phyloP scores from a whole-genome alignment of 2,113 vertebrate species.

The Herpailurus yagouaroundi region DNA sequence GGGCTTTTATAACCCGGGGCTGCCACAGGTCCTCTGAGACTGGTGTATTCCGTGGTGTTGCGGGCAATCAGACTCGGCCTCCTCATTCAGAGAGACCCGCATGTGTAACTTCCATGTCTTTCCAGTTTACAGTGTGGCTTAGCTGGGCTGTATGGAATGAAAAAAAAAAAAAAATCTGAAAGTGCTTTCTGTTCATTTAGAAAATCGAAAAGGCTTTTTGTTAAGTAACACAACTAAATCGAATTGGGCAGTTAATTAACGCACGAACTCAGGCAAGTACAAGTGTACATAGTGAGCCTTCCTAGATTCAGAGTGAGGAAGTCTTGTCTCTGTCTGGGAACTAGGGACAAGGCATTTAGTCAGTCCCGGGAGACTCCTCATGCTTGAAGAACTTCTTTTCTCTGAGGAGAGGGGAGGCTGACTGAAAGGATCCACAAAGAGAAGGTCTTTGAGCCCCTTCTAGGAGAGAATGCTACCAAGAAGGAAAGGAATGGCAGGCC shows the following conservation, averaged over 20 bases:
- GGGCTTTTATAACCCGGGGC: not conserved
- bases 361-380: no score
- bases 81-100: not conserved
- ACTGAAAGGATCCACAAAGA: not conserved
- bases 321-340: not conserved
- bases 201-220: not conserved
- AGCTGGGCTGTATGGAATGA: not conserved
- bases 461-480: not conserved
- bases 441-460: not conserved
- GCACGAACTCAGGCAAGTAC: not conserved
- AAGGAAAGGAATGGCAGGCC: not conserved
- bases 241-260: not conserved
- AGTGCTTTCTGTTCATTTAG: not conserved
- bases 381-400: not conserved
- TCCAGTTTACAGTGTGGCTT: not conserved
- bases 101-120: not conserved
- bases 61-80: no score
- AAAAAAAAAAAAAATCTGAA: not conserved
- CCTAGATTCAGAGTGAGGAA: not conserved
- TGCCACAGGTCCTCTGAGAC: not conserved
- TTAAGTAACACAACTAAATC: not conserved
- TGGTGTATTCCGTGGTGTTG: not conserved
- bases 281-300: not conserved
- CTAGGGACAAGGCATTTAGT: fast-evolving
- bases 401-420: not conserved